Evolutionary conservation across 2,888 invertebrate genomes (phyloP).

Genomic region (Ceriagrion tenellum): DNA sequence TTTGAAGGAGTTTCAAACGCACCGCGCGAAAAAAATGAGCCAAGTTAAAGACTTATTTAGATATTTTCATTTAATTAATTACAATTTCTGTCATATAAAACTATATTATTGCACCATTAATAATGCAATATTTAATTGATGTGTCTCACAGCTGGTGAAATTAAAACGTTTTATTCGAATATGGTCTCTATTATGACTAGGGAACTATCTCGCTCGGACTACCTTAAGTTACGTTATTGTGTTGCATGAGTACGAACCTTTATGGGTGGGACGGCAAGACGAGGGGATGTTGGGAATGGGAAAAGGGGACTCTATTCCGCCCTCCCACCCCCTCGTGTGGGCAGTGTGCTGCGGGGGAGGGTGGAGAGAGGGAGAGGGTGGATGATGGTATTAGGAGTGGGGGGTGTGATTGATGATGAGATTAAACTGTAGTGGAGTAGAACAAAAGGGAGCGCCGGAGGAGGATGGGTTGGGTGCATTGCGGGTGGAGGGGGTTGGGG

Average conservation of each 20-base stretch:
- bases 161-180: too few relatives aligned
- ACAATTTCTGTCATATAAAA: too few relatives aligned
- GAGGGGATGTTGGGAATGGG: not conserved
- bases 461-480: not conserved
- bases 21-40: too few relatives aligned
- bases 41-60: too few relatives aligned
- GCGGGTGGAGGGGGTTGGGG: not conserved
- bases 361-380: not conserved
- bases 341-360: not conserved
- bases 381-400: constrained; percentile 18
- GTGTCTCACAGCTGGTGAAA: too few relatives aligned
- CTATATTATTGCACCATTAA: too few relatives aligned
- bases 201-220: too few relatives aligned
- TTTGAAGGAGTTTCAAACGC: too few relatives aligned
- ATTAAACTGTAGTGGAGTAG: constrained; percentile 65
- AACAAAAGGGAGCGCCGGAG: constrained; percentile 34
- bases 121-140: too few relatives aligned
- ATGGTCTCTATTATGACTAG: too few relatives aligned
- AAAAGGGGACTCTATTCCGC: not conserved
- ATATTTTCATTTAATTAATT: too few relatives aligned
- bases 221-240: not conserved
- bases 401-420: constrained; percentile 60
- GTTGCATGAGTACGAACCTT: not conserved
- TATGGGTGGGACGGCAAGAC: constrained; percentile 5
- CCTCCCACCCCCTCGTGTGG: not conserved